Conservation (phyloP, 2,113 vertebrate genomes). For the Paralichthys olivaceus region DNA sequence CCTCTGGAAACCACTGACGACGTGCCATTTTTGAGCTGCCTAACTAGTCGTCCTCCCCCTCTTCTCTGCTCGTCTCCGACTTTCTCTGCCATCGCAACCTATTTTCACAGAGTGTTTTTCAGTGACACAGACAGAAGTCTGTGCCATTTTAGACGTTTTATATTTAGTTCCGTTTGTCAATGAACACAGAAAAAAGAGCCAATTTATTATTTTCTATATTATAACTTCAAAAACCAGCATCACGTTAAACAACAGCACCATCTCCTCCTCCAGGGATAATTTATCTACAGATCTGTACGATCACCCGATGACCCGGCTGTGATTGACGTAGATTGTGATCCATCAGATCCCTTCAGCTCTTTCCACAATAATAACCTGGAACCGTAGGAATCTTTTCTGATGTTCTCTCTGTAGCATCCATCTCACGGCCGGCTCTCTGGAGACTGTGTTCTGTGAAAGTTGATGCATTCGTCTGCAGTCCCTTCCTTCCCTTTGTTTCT, state of each 20-base stretch:
- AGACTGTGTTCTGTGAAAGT: not conserved
- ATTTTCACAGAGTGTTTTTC: conserved; percentile 27
- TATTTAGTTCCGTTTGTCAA: not conserved
- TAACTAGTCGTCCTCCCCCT: conserved; percentile 46
- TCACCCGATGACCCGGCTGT: not conserved
- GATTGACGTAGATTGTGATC: conserved; percentile 54
- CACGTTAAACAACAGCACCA: not conserved
- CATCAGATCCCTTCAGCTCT: conserved; percentile 15
- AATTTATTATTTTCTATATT: not conserved
- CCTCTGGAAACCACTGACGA: conserved; percentile 50
- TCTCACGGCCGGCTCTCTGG: not conserved
- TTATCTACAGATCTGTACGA: conserved; percentile 26
- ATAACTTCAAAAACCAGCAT: not conserved
- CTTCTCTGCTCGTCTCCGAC: not conserved
- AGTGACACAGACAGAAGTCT: not conserved
- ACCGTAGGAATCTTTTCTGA: not conserved
- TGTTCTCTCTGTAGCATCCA: conserved; percentile 5
- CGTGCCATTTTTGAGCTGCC: conserved; percentile 46
- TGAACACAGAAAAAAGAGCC: not conserved
- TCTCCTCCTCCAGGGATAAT: conserved; percentile 12
- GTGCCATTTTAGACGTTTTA: not conserved
- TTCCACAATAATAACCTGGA: conserved; percentile 9
- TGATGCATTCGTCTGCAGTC: not conserved
- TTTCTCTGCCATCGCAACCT: conserved; percentile 34
- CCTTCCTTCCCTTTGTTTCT: not conserved